Evolutionary conservation across 2,797 vertebrate species (phyloP).

Genomic region (Moxostoma hubbsi): DNA sequence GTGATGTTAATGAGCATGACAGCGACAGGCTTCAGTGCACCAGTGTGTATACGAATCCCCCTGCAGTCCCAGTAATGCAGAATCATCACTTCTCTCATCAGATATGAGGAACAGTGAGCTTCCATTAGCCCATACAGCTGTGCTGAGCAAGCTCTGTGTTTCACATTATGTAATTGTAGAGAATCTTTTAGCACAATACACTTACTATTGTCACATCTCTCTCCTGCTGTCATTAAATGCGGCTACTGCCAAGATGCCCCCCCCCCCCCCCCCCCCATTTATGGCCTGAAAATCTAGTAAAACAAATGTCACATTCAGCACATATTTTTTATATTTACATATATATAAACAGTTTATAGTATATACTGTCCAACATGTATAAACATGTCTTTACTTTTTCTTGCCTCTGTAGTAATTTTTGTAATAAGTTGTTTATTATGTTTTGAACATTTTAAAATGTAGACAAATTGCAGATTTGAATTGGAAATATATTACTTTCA

Average conservation of each 20-base stretch:
- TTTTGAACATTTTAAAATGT: too few relatives aligned
- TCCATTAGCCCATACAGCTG: slow-evolving; percentile 7
- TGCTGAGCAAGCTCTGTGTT: slow-evolving; percentile 35
- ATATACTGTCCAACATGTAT: too few relatives aligned
- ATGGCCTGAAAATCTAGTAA: not conserved
- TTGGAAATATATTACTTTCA: too few relatives aligned
- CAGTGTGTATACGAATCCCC: slow-evolving; percentile 4
- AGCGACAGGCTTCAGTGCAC: slow-evolving; percentile 22
- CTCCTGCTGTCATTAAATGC: not conserved
- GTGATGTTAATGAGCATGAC: slow-evolving; percentile 17
- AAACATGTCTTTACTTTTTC: too few relatives aligned
- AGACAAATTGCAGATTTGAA: too few relatives aligned
- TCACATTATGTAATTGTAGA: slow-evolving; percentile 36
- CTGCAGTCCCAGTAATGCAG: slow-evolving; percentile 7
- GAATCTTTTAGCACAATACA: slow-evolving; percentile 29
- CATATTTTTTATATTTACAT: too few relatives aligned
- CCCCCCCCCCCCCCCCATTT: too few relatives aligned
- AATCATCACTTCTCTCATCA: slow-evolving; percentile 33
- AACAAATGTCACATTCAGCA: too few relatives aligned
- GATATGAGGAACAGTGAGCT: not conserved
- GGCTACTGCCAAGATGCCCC: not conserved
- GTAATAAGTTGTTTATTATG: too few relatives aligned
- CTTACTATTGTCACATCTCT: not conserved
- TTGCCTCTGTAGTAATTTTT: too few relatives aligned
- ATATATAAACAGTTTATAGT: too few relatives aligned